Conservation (phyloP, 2,113 vertebrate genomes). For the Benthochromis sp. region DNA sequence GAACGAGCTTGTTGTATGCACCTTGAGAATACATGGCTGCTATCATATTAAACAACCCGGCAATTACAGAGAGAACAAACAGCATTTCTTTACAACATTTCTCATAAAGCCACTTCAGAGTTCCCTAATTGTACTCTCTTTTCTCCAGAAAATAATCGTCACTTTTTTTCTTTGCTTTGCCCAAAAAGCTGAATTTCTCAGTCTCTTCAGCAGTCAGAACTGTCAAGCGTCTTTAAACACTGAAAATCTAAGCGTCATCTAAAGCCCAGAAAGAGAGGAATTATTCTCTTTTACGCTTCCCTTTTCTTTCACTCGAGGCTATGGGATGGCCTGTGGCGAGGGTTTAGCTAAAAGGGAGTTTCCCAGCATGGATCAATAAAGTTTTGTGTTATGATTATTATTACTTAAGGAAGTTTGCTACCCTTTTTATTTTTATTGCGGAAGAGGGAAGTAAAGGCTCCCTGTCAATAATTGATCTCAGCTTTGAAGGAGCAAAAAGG, state of each 20-base stretch:
- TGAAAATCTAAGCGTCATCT: background rate
- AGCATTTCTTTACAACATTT: constrained; percentile 4
- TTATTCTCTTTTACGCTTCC: background rate
- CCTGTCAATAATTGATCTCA: constrained; percentile 5
- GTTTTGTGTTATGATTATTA: constrained; percentile 26
- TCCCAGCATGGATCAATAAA: constrained; percentile 16
- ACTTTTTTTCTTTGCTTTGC: background rate
- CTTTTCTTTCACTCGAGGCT: background rate
- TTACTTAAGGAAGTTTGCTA: constrained; percentile 2
- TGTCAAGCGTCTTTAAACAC: background rate
- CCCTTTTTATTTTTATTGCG: background rate
- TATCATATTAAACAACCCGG: constrained; percentile 21
- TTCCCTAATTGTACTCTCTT: constrained; percentile 9
- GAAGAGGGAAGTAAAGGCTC: background rate
- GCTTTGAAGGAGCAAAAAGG: background rate
- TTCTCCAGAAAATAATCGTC: constrained; percentile 10
- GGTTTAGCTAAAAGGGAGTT: constrained; percentile 8
- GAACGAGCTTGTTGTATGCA: background rate
- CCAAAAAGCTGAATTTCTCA: background rate
- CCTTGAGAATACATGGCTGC: constrained; percentile 22
- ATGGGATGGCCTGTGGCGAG: background rate
- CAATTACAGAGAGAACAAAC: constrained; percentile 39
- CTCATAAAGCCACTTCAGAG: constrained; percentile 18
- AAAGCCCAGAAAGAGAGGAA: background rate
- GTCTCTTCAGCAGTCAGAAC: background rate